Percentiles rank a stretch among this genome's conserved stretches.
These are phyloP conservation scores for Dysidea cf. avara DNA, from an alignment of 37 sponge, comb jelly and placozoan genomes.

Conservation along the genomic window DNA sequence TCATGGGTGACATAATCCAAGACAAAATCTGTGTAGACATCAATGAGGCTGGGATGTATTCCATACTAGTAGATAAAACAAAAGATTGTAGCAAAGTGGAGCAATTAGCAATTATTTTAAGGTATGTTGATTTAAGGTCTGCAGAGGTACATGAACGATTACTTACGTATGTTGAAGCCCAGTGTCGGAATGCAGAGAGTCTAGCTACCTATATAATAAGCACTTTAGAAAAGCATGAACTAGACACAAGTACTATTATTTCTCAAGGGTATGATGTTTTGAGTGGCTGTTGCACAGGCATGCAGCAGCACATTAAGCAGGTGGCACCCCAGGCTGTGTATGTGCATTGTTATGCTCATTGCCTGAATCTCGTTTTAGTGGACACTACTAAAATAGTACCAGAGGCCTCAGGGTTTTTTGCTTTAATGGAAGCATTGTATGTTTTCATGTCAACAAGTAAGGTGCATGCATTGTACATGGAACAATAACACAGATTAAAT, in stretches of 20 bases:
- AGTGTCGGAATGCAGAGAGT: slow-evolving; percentile 36
- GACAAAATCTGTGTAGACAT: slow-evolving; percentile 36
- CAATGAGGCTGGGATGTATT: slow-evolving; percentile 43
- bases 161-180: slow-evolving; percentile 54
- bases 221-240: slow-evolving; percentile 27
- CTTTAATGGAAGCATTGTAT: slow-evolving; percentile 51
- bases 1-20: slow-evolving; percentile 59
- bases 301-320: slow-evolving; percentile 41
- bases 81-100: slow-evolving; percentile 64
- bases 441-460: slow-evolving; percentile 48
- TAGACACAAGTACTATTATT: slow-evolving; percentile 39
- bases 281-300: slow-evolving; percentile 64
- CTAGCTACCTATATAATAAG: too few relatives aligned
- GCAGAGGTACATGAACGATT: slow-evolving; percentile 46
- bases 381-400: too few relatives aligned
- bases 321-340: slow-evolving; percentile 59
- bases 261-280: slow-evolving; percentile 72
- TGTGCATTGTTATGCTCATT: too few relatives aligned
- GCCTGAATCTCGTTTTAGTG: too few relatives aligned
- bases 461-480: too few relatives aligned
- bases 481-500: slow-evolving; percentile 44
- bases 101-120: too few relatives aligned
- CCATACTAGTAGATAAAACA: slow-evolving; percentile 71
- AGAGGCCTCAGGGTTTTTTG: too few relatives aligned
- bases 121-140: slow-evolving; percentile 65